These are phyloP conservation scores for Ornithoptera priamus DNA, from an alignment of 2,888 invertebrate species.

Conservation along the genomic window DNA sequence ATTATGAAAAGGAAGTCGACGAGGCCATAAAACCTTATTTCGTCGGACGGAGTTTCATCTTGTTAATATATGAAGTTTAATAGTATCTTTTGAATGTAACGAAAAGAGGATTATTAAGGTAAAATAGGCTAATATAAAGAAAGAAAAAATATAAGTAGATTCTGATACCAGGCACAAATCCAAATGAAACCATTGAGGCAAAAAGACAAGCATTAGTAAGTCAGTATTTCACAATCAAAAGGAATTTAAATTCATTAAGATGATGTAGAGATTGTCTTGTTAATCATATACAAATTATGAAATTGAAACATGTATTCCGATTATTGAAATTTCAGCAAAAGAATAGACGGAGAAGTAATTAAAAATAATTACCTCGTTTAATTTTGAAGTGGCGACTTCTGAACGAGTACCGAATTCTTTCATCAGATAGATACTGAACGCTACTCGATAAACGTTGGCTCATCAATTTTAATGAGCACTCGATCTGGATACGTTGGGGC, in stretches of 20 bases:
- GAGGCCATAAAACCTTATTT: constrained; percentile 28
- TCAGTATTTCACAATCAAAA: neutral
- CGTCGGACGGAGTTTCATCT: constrained; percentile 16
- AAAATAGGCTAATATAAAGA: no score
- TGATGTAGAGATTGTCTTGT: neutral
- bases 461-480: constrained; percentile 56
- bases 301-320: neutral
- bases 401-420: constrained; percentile 30
- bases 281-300: neutral
- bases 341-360: neutral
- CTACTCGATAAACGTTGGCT: constrained; percentile 21
- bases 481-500: constrained; percentile 35
- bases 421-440: constrained; percentile 11
- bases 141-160: no score
- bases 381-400: constrained; percentile 30
- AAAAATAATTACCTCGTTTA: constrained; percentile 20
- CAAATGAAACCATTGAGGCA: no score
- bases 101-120: no score
- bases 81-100: neutral
- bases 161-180: no score
- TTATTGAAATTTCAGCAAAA: neutral
- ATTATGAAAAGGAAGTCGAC: constrained; percentile 27
- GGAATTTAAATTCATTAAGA: neutral
- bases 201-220: no score
- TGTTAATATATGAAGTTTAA: neutral